Base-by-base conservation (phyloP, 2,113 vertebrate genomes). In the Potamarius usumacintae region DNA sequence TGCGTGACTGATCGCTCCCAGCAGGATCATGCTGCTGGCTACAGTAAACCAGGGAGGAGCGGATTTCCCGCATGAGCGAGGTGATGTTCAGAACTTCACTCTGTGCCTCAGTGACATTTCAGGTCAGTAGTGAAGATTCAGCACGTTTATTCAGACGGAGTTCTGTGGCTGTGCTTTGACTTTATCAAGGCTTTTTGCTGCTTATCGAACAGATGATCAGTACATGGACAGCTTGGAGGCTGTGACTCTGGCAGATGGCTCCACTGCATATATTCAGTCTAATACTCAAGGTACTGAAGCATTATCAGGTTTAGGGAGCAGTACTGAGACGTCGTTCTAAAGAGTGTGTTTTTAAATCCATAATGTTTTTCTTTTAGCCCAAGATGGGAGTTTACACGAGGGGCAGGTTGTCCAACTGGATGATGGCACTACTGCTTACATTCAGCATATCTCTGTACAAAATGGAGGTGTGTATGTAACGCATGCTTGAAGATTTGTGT, bases 401-500 rank as follows among this genome's bases (percentile, higher is more conserved):
- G 98, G 97, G 7, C 97, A 99, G 93, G 97, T 99, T 87, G 97
- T 99, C 94, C 98, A 99, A 90, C 93, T 99, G 91, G 98, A 99
- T 91, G 98, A 99, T 78, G 97, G 98, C 72, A 98, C 98, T 71
- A 96, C 97, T 92, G 98, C 98, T 79, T 99, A 99, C 63, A 97
- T 99, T 86, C 98, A 98, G 91, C 98, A 99, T 81, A 96, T 99
- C 74, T 93, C 97, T n/a, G 95, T 99, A 95, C 93, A 97, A 85
- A 99, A 99, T 96, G 92, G 94, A 94, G 97, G 97, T 99, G 57
- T 65, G 12, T 74, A 27, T 53, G 48, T 53, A 79, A 30, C 20
- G 30, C 17, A 30, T n/a, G 9, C 25, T 55, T 69, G 15, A 62
- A 55, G 8, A 55, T 53, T 50, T 85, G n/a, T 58, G 8, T 58